These are phyloP conservation scores for Alviniconcha marisindica DNA, from an alignment of 1,140 invertebrate species.

Conservation along the genomic window DNA sequence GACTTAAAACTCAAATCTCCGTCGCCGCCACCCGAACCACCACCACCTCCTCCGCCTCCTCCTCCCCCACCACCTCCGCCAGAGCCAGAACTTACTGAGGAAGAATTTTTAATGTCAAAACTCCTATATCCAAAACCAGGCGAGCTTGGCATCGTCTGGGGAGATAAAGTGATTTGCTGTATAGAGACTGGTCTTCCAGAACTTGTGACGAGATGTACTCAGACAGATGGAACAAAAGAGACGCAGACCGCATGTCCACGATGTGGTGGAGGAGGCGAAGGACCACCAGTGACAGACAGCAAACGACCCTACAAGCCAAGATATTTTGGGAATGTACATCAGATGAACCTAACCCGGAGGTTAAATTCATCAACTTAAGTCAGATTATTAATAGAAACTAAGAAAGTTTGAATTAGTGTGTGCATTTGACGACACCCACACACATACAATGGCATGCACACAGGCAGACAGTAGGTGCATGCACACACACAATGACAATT, in stretches of 20 bases:
- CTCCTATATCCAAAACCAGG: constrained; percentile 25
- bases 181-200: constrained; percentile 19
- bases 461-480: no score
- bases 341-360: neutral
- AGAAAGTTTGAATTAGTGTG: no score
- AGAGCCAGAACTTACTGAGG: constrained; percentile 10
- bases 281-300: neutral
- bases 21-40: neutral
- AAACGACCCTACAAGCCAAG: neutral
- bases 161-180: constrained; percentile 29
- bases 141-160: constrained; percentile 36
- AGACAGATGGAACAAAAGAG: neutral
- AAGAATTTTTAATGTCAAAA: constrained; percentile 6
- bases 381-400: no score
- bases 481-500: no score
- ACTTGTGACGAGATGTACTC: neutral
- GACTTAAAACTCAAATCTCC: no score
- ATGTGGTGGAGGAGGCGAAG: neutral
- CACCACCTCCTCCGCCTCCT: neutral
- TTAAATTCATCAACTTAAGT: no score
- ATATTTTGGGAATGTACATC: constrained; percentile 9
- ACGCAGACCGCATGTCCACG: constrained; percentile 21
- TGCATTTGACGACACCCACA: no score
- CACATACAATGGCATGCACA: no score
- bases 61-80: neutral